These are phyloP conservation scores for Solenodon paradoxus DNA, from an alignment of 2,113 vertebrate species.

Conservation along the genomic window DNA sequence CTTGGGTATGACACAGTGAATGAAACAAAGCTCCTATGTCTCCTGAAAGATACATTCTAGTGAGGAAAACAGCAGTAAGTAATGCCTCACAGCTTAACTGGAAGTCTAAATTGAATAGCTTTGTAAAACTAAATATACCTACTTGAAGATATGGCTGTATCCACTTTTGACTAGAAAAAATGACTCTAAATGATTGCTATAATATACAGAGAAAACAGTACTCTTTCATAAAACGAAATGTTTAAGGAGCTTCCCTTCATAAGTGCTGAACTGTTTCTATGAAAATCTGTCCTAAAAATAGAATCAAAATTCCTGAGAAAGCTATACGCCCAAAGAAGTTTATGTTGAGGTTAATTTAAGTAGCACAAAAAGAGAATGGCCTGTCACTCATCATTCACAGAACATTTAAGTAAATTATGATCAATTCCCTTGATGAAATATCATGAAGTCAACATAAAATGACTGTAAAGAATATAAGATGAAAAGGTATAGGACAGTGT, in stretches of 20 bases:
- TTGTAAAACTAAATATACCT: background rate
- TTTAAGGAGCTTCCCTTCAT: background rate
- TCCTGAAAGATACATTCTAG: background rate
- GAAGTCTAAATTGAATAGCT: background rate
- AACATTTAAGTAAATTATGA: background rate
- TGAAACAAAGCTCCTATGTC: background rate
- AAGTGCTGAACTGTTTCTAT: background rate
- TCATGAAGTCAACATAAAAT: background rate
- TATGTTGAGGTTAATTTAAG: background rate
- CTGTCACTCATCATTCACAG: background rate
- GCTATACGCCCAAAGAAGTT: background rate
- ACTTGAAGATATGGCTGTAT: background rate
- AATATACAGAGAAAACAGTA: background rate
- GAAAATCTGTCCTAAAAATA: background rate
- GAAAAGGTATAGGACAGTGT: background rate
- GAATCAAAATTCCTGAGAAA: conserved; percentile 3
- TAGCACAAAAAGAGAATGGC: background rate
- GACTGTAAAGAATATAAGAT: background rate
- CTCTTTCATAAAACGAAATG: background rate
- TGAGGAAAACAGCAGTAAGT: background rate
- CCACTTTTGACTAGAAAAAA: background rate
- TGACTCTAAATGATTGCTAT: background rate
- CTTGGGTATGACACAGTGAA: background rate
- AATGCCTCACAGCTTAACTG: background rate
- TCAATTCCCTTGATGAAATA: background rate